Base-by-base conservation (phyloP, 2,888 invertebrate genomes). In the Pollenia amentaria region DNA sequence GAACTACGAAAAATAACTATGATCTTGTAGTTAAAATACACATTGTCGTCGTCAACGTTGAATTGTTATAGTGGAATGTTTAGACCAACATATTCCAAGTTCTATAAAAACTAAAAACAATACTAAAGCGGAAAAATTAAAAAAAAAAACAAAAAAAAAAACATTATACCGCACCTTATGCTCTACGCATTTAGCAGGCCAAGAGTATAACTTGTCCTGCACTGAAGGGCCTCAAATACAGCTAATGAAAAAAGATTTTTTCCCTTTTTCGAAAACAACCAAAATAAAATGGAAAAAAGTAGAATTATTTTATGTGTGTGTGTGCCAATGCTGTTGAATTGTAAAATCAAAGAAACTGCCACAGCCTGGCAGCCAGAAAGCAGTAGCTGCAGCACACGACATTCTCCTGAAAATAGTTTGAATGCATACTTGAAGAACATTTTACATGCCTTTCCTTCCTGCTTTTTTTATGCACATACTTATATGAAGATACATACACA, bases 401-500 rank as follows among this genome's bases (percentile, higher is more conserved):
- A 87, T 87, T 87, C 87, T 81, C 77, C 64, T 69, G 72, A 14
- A 87, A 87, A 87, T 87, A 80, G 80, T 87, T 87, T 77, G 84
- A 87, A 84, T 87, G 84, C 87, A 87, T 87, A 87, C 67, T 81
- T 87, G 77, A 81, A 44, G 46, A 84, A 84, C 77, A 84, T 84
- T 77, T 84, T 84, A 84, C 84, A 84, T 87, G 87, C 84, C 87
- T 87, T 86, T 78, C 75, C 82, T 84, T 84, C 84, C 84, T 84
- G 84, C 79, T 44, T 51, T 51, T 72, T 72, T 60, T 48, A 40
- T 8, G 8, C 12, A 40, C 62, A 64, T 16, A 46, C 16, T n/a
- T n/a, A n/a, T n/a, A n/a, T n/a, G n/a, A n/a, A n/a, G 48, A 18
- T 7, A 2, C 1, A 48, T 1, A 57, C 14, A 46, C 9, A 7